These are phyloP conservation scores for Phorcus lineatus DNA, from an alignment of 2,888 invertebrate species.

Conservation along the genomic window DNA sequence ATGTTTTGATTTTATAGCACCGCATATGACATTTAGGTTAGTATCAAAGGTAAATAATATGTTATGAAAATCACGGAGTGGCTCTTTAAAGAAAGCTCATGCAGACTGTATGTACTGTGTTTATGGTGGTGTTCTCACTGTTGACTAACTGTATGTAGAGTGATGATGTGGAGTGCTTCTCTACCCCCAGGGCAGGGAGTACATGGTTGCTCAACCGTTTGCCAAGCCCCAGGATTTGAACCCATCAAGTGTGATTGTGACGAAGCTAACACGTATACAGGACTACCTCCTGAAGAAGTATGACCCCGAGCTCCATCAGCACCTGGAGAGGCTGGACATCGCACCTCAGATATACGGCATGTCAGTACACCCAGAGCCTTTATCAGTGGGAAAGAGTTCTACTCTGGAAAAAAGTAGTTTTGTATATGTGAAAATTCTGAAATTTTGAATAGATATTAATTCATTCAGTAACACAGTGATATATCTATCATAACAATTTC, in stretches of 20 bases:
- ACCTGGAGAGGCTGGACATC: slow-evolving; percentile 84
- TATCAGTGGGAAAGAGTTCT: background rate
- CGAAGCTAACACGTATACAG: slow-evolving; percentile 76
- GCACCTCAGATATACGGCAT: slow-evolving; percentile 91
- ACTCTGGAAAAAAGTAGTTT: background rate
- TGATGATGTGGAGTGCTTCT: background rate
- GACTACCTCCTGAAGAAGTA: slow-evolving; percentile 82
- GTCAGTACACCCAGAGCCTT: slow-evolving; percentile 78
- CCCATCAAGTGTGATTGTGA: slow-evolving; percentile 75
- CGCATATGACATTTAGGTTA: no score
- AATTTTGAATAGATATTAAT: no score
- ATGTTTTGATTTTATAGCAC: no score
- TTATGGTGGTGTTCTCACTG: no score
- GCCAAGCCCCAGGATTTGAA: slow-evolving; percentile 73
- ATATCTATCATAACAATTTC: no score
- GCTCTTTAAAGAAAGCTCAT: no score
- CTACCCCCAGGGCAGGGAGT: slow-evolving; percentile 38
- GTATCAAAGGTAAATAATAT: no score
- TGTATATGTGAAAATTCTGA: background rate
- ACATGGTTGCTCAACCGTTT: slow-evolving; percentile 70
- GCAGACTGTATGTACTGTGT: no score
- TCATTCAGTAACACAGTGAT: no score
- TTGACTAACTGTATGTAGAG: no score
- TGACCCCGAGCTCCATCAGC: slow-evolving; percentile 81
- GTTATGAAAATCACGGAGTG: no score